Conservation (phyloP, 2,888 invertebrate species). For the Diarsia rubi region DNA sequence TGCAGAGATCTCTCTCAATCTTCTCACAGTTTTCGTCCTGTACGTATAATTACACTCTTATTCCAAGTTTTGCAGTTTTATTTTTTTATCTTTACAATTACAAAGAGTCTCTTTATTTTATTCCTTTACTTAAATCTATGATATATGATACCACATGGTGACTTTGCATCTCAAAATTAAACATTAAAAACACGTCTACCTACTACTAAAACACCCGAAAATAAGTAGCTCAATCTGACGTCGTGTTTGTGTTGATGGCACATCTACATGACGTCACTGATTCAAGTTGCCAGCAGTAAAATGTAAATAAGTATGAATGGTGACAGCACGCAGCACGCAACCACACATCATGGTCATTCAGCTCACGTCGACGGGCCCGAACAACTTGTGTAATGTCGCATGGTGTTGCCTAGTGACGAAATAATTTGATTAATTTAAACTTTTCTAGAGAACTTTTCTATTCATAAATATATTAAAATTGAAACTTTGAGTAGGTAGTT, state of each 20-base stretch:
- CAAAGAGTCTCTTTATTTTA: neutral
- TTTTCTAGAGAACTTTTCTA: neutral
- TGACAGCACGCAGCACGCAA: conserved; percentile 12
- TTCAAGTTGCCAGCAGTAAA: conserved; percentile 28
- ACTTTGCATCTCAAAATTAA: neutral
- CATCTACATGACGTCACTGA: conserved; percentile 25
- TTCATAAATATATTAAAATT: neutral
- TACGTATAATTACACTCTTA: neutral
- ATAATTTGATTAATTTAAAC: neutral
- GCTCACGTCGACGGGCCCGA: conserved; percentile 42
- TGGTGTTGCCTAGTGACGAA: conserved; percentile 26
- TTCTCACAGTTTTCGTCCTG: neutral
- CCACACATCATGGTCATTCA: conserved; percentile 25
- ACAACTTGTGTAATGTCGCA: conserved; percentile 44
- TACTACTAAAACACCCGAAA: neutral
- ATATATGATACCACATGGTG: no score
- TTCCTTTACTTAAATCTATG: neutral
- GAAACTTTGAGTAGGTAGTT: neutral
- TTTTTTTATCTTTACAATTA: neutral
- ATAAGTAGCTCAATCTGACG: neutral
- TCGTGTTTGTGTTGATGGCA: neutral
- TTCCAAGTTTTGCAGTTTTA: neutral
- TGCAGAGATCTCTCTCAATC: neutral
- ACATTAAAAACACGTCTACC: neutral
- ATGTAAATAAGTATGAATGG: conserved; percentile 44